A percentile compares a stretch with the other conserved stretches of the same genome.
Conservation (phyloP, 2,888 invertebrate species). For the Crossocerus cetratus region DNA sequence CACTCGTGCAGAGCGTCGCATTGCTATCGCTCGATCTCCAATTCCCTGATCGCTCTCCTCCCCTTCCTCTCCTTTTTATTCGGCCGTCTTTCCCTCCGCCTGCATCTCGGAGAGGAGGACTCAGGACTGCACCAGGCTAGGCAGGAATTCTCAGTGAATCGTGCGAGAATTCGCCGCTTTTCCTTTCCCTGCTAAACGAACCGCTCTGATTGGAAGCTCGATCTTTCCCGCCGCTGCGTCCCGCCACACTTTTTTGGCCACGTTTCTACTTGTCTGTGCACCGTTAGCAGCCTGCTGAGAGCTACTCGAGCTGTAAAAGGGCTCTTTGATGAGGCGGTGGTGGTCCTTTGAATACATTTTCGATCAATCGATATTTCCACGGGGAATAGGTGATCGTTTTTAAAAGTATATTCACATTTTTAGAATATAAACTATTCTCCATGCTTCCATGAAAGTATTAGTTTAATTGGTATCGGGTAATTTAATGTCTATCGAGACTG, state of each 20-base stretch:
- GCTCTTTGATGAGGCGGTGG: too few relatives aligned
- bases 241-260: background rate
- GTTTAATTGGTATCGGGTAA: too few relatives aligned
- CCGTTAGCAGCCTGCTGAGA: background rate
- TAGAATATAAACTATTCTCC: too few relatives aligned
- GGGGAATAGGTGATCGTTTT: too few relatives aligned
- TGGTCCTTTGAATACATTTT: too few relatives aligned
- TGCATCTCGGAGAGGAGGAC: background rate
- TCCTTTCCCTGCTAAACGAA: slow-evolving; percentile 15
- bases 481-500: too few relatives aligned
- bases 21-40: slow-evolving; percentile 32
- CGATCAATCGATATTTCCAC: too few relatives aligned
- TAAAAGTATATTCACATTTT: too few relatives aligned
- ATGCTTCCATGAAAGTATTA: too few relatives aligned
- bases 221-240: slow-evolving; percentile 11
- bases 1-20: slow-evolving; percentile 23
- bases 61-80: slow-evolving; percentile 18
- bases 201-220: slow-evolving; percentile 35
- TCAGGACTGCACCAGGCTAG: too few relatives aligned
- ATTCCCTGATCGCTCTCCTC: slow-evolving; percentile 16
- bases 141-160: slow-evolving; percentile 28
- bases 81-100: slow-evolving; percentile 9
- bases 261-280: slow-evolving; percentile 1
- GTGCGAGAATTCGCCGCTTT: slow-evolving; percentile 24
- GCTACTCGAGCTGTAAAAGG: too few relatives aligned